Conservation (phyloP, 2,888 invertebrate species). For the Willowsia nigromaculata region DNA sequence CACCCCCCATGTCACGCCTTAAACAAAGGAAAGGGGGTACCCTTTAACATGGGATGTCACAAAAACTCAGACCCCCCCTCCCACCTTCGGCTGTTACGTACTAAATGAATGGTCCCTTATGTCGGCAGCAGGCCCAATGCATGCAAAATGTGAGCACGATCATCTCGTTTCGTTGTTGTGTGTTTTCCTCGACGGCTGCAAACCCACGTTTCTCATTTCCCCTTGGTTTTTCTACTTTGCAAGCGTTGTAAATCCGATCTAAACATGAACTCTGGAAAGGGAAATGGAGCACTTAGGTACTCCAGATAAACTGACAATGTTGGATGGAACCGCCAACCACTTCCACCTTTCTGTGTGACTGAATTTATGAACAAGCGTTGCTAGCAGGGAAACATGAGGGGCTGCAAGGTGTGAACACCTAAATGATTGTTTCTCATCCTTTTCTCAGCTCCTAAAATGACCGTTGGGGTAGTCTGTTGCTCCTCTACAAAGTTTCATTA, state of each 20-base stretch:
- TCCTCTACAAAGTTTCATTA: too few relatives aligned
- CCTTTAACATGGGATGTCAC: too few relatives aligned
- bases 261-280: not conserved
- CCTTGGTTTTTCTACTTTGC: not conserved
- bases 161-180: too few relatives aligned
- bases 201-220: not conserved
- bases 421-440: not conserved
- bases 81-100: too few relatives aligned
- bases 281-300: not conserved
- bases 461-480: not conserved
- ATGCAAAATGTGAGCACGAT: too few relatives aligned
- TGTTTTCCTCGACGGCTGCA: too few relatives aligned
- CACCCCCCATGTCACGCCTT: too few relatives aligned
- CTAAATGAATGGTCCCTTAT: too few relatives aligned
- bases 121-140: too few relatives aligned
- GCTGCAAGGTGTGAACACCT: not conserved
- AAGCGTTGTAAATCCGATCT: not conserved
- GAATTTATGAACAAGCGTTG: not conserved
- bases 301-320: not conserved
- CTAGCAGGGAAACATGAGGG: slow-evolving; percentile 33
- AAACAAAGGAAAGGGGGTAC: too few relatives aligned
- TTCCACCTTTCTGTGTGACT: slow-evolving; percentile 42
- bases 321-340: not conserved
- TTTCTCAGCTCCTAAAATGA: not conserved
- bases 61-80: too few relatives aligned